Conservation (phyloP, 2,113 vertebrate species). For the Paraplagusia blochii region DNA sequence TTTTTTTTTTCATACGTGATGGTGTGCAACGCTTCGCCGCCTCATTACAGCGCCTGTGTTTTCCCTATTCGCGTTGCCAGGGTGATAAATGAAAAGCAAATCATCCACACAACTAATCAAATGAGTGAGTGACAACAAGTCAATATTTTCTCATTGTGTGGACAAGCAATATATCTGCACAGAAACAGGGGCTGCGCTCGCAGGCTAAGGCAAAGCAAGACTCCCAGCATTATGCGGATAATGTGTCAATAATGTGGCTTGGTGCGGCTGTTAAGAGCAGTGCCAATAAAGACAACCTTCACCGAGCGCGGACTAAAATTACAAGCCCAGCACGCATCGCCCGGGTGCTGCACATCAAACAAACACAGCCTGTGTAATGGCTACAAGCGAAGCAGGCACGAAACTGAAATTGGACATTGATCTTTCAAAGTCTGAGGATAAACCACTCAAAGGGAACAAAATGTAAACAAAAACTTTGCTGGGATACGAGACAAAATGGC, state of each 20-base stretch:
- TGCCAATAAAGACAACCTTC: conserved; percentile 50
- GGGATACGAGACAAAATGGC: conserved; percentile 8
- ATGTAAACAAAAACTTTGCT: conserved; percentile 15
- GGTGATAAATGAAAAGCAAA: conserved; percentile 69
- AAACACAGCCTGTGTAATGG: conserved; percentile 23
- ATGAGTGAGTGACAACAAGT: conserved; percentile 70
- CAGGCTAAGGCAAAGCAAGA: conserved; percentile 37
- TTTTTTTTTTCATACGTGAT: conserved; percentile 63
- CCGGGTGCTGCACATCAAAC: conserved; percentile 37
- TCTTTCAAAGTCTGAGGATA: conserved; percentile 40
- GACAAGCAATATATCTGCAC: conserved; percentile 62
- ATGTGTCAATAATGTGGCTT: conserved; percentile 58
- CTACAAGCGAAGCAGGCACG: conserved; percentile 41
- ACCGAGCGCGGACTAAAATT: conserved; percentile 32
- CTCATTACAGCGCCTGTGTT: conserved; percentile 53
- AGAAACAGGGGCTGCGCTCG: conserved; percentile 37
- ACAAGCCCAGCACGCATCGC: conserved; percentile 29
- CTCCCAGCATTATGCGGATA: conserved; percentile 44
- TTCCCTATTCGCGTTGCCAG: conserved; percentile 52
- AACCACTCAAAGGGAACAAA: conserved; percentile 41
- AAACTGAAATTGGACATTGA: conserved; percentile 60
- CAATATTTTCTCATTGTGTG: conserved; percentile 72
- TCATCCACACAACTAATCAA: conserved; percentile 64
- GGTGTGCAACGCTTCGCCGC: conserved; percentile 37
- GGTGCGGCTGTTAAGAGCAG: conserved; percentile 37